Base-by-base conservation (phyloP, 2,888 invertebrate genomes). In the Euspilapteryx auroguttella region DNA sequence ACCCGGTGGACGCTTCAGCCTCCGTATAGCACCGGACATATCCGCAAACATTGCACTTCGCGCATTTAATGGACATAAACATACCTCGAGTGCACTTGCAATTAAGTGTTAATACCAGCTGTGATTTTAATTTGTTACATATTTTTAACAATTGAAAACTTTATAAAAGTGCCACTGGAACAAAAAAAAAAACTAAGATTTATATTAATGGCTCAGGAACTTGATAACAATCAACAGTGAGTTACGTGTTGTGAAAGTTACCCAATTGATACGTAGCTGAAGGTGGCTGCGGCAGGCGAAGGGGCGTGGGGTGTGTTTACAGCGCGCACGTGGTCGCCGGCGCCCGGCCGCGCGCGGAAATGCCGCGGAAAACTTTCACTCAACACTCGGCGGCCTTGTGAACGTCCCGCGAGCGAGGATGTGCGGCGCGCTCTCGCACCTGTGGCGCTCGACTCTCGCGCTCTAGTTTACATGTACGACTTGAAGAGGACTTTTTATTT, bases 291-390 rank as follows among this genome's bases (percentile, higher is more conserved):
- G 10, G 12, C 13, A 21, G 10, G 13, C 30, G 27, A 31, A 11
- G 28, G 25, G 32, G 28, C 31, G 21, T 30, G 31, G 25, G 27
- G 43, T 54, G 59, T 68, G 69, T 66, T 68, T 64, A 68, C 64
- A 34, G 39, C 52, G 61, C 63, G 64, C 73, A 71, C 71, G 73
- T 69, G 68, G 64, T 39, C 41, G 49, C 52, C 46, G n/a, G n/a
- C 55, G 49, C 46, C 49, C 57, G 42, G 53, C 48, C 57, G 57
- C 62, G 54, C 57, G 55, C 45, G 52, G 54, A 64, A 55, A 69
- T 71, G 71, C 71, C 69, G 69, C 66, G 61, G 64, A 69, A 71
- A 69, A 69, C 69, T 71, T 71, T 68, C 46, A 54, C 63, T 65
- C 64, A 64, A 20, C 5, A 20, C 6, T 20, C 20, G 8, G 20